phyloP scores from a whole-genome alignment of 1,140 invertebrate species.

The Oryctes rhinoceros region DNA sequence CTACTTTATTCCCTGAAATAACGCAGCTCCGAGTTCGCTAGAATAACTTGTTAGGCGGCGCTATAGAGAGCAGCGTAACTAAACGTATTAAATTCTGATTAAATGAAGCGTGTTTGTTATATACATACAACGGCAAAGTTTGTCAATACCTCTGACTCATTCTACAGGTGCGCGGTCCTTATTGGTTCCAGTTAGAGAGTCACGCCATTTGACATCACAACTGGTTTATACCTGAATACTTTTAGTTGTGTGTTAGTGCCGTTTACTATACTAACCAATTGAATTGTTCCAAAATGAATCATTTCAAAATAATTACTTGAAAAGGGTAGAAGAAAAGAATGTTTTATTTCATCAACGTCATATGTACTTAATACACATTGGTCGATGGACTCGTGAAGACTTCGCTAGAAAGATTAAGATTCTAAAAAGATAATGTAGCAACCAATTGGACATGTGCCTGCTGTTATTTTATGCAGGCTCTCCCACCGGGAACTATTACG shows the following conservation, averaged over 20 bases:
- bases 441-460: too few species aligned
- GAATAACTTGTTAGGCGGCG: not conserved
- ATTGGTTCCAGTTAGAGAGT: not conserved
- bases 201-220: conserved; percentile 8
- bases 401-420: too few species aligned
- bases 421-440: too few species aligned
- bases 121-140: not conserved
- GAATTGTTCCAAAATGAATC: not conserved
- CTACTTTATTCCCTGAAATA: not conserved
- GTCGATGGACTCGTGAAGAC: too few species aligned
- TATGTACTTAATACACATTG: too few species aligned
- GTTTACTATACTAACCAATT: not conserved
- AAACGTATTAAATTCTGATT: not conserved
- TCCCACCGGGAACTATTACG: too few species aligned
- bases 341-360: not conserved
- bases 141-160: conserved; percentile 9
- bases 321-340: not conserved
- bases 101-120: not conserved
- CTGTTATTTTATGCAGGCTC: too few species aligned
- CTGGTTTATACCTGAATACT: not conserved
- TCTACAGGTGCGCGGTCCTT: conserved; percentile 2
- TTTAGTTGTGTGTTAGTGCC: not conserved
- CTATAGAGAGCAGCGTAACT: not conserved
- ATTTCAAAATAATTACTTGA: not conserved
- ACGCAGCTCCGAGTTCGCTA: not conserved